A percentile compares a stretch with the other conserved stretches of the same genome.
phyloP scores from a whole-genome alignment of 2,113 vertebrate genomes.

The Sciurus niger region DNA sequence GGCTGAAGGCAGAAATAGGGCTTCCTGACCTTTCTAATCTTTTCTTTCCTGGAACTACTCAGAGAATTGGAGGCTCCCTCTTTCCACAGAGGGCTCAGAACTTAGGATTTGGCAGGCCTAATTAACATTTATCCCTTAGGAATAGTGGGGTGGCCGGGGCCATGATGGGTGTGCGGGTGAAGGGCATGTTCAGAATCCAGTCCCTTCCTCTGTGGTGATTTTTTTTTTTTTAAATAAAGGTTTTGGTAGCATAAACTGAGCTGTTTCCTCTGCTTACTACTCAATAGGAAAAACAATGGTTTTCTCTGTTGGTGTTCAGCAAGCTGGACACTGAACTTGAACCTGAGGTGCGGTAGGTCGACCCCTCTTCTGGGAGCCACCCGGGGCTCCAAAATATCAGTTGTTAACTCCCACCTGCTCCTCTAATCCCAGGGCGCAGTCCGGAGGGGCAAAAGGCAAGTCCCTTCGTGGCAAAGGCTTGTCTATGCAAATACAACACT shows the following conservation, averaged over 20 bases:
- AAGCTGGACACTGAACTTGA: constrained; percentile 65
- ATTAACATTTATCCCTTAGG: not conserved
- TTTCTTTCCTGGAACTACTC: not conserved
- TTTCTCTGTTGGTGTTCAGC: constrained; percentile 6
- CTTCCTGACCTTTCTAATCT: not conserved
- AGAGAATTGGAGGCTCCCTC: not conserved
- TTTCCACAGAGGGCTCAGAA: not conserved
- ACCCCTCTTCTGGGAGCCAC: not conserved
- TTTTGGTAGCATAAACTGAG: constrained; percentile 43
- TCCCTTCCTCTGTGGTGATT: not conserved
- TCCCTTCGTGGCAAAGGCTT: constrained; percentile 78
- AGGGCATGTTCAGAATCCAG: not conserved
- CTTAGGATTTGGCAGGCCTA: not conserved
- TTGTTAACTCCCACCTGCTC: constrained; percentile 49
- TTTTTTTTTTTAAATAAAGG: constrained; percentile 52
- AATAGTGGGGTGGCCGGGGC: not conserved
- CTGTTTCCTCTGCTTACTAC: constrained; percentile 31
- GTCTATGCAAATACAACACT: constrained; percentile 83
- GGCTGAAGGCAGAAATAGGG: not conserved
- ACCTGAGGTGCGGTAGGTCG: not conserved
- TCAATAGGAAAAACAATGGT: constrained; percentile 57
- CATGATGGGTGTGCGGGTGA: not conserved
- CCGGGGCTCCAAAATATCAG: not conserved
- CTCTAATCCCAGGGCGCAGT: not conserved
- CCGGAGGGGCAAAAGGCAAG: constrained; percentile 72